Evolutionary conservation across 2,113 vertebrate genomes (phyloP).

Genomic region (Rostratula benghalensis): DNA sequence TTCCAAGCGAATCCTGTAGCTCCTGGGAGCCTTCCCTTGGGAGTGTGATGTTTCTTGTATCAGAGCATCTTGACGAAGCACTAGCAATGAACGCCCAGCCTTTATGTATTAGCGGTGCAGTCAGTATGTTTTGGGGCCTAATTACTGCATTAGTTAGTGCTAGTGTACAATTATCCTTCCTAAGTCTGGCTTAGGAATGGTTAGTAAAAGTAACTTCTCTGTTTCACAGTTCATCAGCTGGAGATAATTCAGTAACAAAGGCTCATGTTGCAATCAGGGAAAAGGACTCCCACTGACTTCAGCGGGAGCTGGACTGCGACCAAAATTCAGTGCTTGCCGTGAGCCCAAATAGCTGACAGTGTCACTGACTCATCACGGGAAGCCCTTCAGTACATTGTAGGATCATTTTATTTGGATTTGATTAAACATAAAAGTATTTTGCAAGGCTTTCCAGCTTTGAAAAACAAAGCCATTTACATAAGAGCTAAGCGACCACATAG

Average conservation of each 20-base stretch:
- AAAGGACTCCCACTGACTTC: slow-evolving; percentile 46
- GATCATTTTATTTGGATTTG: slow-evolving; percentile 75
- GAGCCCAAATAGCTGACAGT: slow-evolving; percentile 73
- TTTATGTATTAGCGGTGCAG: neutral
- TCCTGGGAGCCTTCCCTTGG: neutral
- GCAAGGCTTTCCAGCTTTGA: slow-evolving; percentile 64
- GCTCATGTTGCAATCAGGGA: slow-evolving; percentile 46
- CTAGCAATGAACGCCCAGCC: neutral
- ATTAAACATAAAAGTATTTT: slow-evolving; percentile 74
- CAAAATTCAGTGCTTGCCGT: slow-evolving; percentile 34
- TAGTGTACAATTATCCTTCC: neutral
- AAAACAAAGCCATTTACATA: slow-evolving; percentile 69
- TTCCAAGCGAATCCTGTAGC: neutral
- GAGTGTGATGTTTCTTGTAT: neutral
- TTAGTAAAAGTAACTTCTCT: slow-evolving; percentile 55
- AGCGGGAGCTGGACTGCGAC: slow-evolving; percentile 35
- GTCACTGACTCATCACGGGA: slow-evolving; percentile 71
- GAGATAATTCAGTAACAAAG: slow-evolving; percentile 61
- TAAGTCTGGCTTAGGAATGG: slow-evolving; percentile 19
- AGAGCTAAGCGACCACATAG: slow-evolving; percentile 1
- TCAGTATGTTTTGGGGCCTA: neutral
- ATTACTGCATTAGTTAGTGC: slow-evolving; percentile 8
- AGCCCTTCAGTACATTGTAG: slow-evolving; percentile 62
- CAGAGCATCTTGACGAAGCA: neutral
- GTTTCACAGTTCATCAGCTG: slow-evolving; percentile 36